A percentile compares a stretch with the other conserved stretches of the same genome.
Conservation (phyloP, 2,888 invertebrate genomes). For the Lucinisca nassula region DNA sequence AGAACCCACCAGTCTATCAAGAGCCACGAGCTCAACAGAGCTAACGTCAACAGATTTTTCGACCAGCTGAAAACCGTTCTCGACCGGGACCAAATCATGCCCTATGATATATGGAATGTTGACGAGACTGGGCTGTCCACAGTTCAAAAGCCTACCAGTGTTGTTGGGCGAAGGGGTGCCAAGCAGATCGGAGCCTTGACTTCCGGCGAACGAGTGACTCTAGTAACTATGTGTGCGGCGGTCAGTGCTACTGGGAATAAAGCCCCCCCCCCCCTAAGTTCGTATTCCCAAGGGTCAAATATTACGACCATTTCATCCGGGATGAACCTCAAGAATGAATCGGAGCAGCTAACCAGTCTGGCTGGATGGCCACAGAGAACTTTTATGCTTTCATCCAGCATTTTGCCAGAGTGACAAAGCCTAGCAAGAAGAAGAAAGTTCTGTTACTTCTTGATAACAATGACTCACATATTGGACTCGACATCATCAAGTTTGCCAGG, state of each 20-base stretch:
- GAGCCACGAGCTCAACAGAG: slow-evolving; percentile 60
- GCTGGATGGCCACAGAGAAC: slow-evolving; percentile 81
- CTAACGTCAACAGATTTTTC: slow-evolving; percentile 47
- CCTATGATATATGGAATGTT: slow-evolving; percentile 54
- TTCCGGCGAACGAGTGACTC: slow-evolving; percentile 60
- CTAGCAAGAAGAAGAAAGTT: slow-evolving; percentile 74
- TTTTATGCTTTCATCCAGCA: slow-evolving; percentile 78
- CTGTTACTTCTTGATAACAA: slow-evolving; percentile 83
- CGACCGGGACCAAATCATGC: slow-evolving; percentile 29
- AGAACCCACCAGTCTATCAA: slow-evolving; percentile 63
- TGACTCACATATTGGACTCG: slow-evolving; percentile 69
- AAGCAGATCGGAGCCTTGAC: slow-evolving; percentile 66
- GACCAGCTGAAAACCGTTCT: slow-evolving; percentile 53
- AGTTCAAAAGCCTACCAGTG: slow-evolving; percentile 53
- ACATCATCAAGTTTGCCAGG: slow-evolving; percentile 80
- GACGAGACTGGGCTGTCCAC: slow-evolving; percentile 67
- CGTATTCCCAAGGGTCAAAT: slow-evolving; percentile 51
- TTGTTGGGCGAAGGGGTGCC: slow-evolving; percentile 47
- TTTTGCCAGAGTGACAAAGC: slow-evolving; percentile 78
- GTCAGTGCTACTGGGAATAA: slow-evolving; percentile 53
- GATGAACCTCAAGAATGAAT: slow-evolving; percentile 35
- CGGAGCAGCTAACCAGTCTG: slow-evolving; percentile 56
- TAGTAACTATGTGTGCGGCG: slow-evolving; percentile 45
- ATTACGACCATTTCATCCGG: slow-evolving; percentile 37
- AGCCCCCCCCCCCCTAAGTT: slow-evolving; percentile 57